Base-by-base conservation (phyloP, 92 coral and sea anemone species). In the Parazoanthus swiftii region DNA sequence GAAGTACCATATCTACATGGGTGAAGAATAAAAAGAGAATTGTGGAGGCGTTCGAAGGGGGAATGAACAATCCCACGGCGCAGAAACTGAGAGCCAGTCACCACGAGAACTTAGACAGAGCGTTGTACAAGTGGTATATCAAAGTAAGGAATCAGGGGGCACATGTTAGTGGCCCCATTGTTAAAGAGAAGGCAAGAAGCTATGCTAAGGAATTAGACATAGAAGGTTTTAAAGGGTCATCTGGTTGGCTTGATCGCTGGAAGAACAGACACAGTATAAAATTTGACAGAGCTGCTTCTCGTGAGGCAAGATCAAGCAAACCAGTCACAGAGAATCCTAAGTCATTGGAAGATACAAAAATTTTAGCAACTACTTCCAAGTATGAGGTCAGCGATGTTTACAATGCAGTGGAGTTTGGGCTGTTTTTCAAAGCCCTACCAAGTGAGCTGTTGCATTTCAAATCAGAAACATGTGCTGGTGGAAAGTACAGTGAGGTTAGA, bases 1-100 rank as follows among this genome's bases (percentile, higher is more conserved):
- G 63, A 33, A 91, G 77, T 85, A 91, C 90, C 48, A 36, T 89
- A 48, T 89, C 91, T 51, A 89, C 93, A 81, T 91, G 92, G 91
- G 77, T 91, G 78, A 91, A 91, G 86, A 72, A 54, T 29, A 91
- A 91, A 76, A 89, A 85, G 70, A 91, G 89, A 46, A 89, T 91
- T 21, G 66, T 86, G 33, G 68, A 54, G 18, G 85, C 85, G 0
- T 80, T 80, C 36, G 71, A 80, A 35, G 85, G 85, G 10, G 85
- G 85, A 16, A 1, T 38, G 15, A 77, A 39, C 29, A 77, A 15
- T 13, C 81, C 81, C 0, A 23, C 20, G 81, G 81, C 81, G 16
- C 81, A 77, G 18, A 42, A 68, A 18, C 72, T 80, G 25, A 80
- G 68, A 58, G 39, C 72, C 5, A 33, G 85, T 38, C 68, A 29